A percentile compares a stretch with the other conserved stretches of the same genome.
These are phyloP conservation scores for Vulpes lagopus DNA, from an alignment of 2,113 vertebrate species.

Conservation along the genomic window DNA sequence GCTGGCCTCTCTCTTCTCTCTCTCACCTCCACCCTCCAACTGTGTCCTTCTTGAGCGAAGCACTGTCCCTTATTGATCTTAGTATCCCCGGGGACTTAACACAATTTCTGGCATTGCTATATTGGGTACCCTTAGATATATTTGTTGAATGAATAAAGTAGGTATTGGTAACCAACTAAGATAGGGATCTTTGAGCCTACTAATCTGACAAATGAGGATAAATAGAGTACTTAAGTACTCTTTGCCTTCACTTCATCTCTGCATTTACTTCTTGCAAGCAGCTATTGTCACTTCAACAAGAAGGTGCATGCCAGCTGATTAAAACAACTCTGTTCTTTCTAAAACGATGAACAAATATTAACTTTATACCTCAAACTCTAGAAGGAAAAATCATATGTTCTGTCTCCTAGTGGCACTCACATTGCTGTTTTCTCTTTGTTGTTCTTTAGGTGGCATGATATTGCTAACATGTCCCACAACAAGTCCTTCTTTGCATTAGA, in stretches of 20 bases:
- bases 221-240: neutral
- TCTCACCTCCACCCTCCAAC: accelerated
- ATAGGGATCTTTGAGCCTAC: neutral
- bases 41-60: neutral
- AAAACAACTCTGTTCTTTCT: neutral
- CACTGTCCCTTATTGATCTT: neutral
- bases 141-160: neutral
- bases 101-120: neutral
- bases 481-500: constrained; percentile 98
- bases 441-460: constrained; percentile 95
- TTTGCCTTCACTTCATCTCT: neutral
- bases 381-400: too few relatives aligned
- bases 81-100: neutral
- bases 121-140: neutral
- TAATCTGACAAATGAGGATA: neutral
- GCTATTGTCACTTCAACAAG: neutral
- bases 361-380: neutral
- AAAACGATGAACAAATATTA: neutral
- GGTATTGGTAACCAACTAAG: neutral
- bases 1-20: neutral
- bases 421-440: neutral
- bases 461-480: constrained; percentile 99
- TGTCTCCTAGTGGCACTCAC: neutral
- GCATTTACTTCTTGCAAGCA: neutral
- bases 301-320: neutral